Percentiles rank a stretch among this genome's conserved stretches.
These are phyloP conservation scores for Fopius arisanus DNA, from an alignment of 1,140 invertebrate genomes.

Conservation along the genomic window DNA sequence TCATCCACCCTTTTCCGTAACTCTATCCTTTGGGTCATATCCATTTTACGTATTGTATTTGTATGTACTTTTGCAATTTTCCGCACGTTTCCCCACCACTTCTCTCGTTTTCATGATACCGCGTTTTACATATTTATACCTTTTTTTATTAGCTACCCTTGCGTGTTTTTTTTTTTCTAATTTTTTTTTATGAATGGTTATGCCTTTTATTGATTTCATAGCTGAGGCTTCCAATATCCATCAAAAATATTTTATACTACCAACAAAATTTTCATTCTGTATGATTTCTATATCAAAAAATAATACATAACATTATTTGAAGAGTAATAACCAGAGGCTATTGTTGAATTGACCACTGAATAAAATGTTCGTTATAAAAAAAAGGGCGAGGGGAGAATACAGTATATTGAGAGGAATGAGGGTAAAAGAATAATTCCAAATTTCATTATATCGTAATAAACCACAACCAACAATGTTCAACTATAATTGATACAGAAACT, in stretches of 20 bases:
- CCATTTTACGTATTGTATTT: constrained; percentile 27
- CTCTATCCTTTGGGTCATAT: not conserved
- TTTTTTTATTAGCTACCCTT: not conserved
- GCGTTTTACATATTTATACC: not conserved
- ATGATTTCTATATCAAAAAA: too few species aligned
- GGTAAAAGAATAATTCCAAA: not conserved
- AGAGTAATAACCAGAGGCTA: too few species aligned
- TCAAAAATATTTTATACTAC: too few species aligned
- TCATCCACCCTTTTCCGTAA: not conserved
- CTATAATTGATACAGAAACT: constrained; percentile 17
- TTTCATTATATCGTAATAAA: constrained; percentile 1
- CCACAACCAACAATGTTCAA: constrained; percentile 3
- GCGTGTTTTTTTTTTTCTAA: not conserved
- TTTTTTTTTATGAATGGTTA: not conserved
- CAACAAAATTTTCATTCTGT: too few species aligned
- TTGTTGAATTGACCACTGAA: too few species aligned
- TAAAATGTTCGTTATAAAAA: not conserved
- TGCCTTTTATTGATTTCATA: too few species aligned
- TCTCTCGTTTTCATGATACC: constrained; percentile 20
- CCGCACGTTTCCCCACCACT: constrained; percentile 19
- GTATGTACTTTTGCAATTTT: constrained; percentile 26
- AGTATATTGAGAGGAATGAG: not conserved
- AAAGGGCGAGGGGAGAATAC: not conserved
- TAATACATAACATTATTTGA: not conserved
- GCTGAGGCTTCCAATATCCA: too few species aligned